Conservation (phyloP, 2,113 vertebrate species). For the Micronycteris hirsuta region DNA sequence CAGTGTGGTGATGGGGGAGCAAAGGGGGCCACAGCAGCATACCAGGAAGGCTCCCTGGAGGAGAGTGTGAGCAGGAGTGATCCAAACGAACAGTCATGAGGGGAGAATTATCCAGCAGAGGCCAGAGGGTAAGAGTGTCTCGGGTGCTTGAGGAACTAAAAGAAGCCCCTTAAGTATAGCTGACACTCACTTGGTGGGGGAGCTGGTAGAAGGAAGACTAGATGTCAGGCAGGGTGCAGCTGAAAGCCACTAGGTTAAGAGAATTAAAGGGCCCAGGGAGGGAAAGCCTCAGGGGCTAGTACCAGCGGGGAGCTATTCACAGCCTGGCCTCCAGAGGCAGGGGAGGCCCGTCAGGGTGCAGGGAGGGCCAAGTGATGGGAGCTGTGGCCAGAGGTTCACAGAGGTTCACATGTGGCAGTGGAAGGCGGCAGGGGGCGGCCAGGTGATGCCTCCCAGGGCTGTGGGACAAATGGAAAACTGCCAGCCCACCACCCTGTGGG, state of each 20-base stretch:
- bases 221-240: no score
- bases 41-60: background rate
- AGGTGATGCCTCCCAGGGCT: background rate
- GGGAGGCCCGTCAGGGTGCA: background rate
- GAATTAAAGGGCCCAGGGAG: background rate
- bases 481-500: background rate
- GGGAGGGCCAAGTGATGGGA: background rate
- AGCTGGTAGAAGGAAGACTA: background rate
- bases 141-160: background rate
- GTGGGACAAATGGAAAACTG: background rate
- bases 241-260: background rate
- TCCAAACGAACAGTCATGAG: background rate
- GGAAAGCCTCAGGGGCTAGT: background rate
- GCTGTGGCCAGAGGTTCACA: background rate
- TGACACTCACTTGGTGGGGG: background rate
- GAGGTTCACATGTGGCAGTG: fast-evolving
- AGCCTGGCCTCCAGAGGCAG: background rate
- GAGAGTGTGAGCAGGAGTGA: background rate
- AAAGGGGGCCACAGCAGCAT: background rate
- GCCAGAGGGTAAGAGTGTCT: no score
- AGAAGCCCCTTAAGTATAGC: background rate
- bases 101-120: background rate
- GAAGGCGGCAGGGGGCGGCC: background rate
- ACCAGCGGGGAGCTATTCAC: background rate
- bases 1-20: background rate